phyloP scores from a whole-genome alignment of 1,140 invertebrate genomes.

The Micrasema longulum region DNA sequence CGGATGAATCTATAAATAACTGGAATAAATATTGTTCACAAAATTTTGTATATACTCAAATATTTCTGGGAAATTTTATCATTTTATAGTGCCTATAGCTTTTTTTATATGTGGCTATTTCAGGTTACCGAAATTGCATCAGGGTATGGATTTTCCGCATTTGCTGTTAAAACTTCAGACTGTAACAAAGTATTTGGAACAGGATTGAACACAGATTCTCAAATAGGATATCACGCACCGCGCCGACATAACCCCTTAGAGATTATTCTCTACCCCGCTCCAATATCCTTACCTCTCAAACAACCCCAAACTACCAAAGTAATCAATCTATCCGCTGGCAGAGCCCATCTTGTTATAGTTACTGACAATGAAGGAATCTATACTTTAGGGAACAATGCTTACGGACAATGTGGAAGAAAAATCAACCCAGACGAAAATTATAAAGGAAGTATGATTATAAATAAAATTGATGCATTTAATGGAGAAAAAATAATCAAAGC shows the following conservation, averaged over 20 bases:
- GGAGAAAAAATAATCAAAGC: constrained; percentile 75
- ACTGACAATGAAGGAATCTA: constrained; percentile 85
- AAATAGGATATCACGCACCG: constrained; percentile 82
- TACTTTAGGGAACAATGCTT: constrained; percentile 91
- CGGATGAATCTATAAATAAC: too few species aligned
- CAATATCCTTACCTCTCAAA: constrained; percentile 79
- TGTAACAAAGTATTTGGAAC: constrained; percentile 84
- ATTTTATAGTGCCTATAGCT: too few species aligned
- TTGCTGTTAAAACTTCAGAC: constrained; percentile 76
- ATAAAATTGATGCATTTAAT: constrained; percentile 76
- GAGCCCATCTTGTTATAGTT: constrained; percentile 87
- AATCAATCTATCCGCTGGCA: constrained; percentile 80
- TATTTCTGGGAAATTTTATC: too few species aligned
- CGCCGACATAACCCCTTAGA: constrained; percentile 76
- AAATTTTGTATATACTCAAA: too few species aligned
- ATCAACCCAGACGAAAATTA: constrained; percentile 87
- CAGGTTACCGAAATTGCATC: constrained; percentile 80
- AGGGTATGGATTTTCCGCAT: constrained; percentile 93
- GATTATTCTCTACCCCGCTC: constrained; percentile 80
- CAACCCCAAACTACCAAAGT: constrained; percentile 67
- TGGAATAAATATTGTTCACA: too few species aligned
- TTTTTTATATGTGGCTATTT: too few species aligned
- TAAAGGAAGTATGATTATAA: constrained; percentile 71
- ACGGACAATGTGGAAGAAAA: constrained; percentile 92
- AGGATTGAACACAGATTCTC: constrained; percentile 93